Evolutionary conservation across 2,797 vertebrate genomes (phyloP).

Genomic region (Microtus agrestis): DNA sequence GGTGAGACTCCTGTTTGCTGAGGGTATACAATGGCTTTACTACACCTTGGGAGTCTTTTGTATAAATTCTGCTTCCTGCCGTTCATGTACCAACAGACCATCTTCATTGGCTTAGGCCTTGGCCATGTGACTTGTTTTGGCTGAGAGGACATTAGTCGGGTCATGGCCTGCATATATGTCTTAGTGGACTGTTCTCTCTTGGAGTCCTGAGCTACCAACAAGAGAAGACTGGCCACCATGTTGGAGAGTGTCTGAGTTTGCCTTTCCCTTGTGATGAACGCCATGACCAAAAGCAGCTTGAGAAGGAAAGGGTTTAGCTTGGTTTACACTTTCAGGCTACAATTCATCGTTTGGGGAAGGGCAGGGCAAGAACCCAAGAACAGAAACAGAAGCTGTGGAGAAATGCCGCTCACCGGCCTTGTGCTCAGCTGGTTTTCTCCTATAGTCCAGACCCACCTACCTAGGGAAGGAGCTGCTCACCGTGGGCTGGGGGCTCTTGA

Average conservation of each 20-base stretch:
- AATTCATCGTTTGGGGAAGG: not conserved
- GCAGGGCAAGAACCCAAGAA: not conserved
- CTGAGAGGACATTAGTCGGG: not conserved
- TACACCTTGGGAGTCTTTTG: not conserved
- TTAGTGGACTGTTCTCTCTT: not conserved
- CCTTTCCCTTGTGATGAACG: not conserved
- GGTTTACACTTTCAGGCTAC: not conserved
- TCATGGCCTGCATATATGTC: accelerated
- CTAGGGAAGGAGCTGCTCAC: not conserved
- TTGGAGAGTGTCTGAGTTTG: not conserved
- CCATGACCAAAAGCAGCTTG: not conserved
- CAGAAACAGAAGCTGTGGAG: not conserved
- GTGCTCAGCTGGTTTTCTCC: too few relatives aligned
- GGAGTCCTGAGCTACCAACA: not conserved
- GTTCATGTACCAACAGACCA: not conserved
- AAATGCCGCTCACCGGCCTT: not conserved
- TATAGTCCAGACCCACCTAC: not conserved
- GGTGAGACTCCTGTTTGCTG: not conserved
- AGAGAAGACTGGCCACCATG: not conserved
- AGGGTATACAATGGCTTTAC: accelerated
- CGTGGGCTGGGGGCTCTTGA: not conserved
- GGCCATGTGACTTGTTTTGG: not conserved
- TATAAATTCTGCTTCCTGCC: not conserved
- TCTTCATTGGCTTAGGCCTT: not conserved
- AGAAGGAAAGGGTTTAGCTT: not conserved